These are phyloP conservation scores for Cervus canadensis DNA, from an alignment of 2,113 vertebrate genomes.

Conservation along the genomic window DNA sequence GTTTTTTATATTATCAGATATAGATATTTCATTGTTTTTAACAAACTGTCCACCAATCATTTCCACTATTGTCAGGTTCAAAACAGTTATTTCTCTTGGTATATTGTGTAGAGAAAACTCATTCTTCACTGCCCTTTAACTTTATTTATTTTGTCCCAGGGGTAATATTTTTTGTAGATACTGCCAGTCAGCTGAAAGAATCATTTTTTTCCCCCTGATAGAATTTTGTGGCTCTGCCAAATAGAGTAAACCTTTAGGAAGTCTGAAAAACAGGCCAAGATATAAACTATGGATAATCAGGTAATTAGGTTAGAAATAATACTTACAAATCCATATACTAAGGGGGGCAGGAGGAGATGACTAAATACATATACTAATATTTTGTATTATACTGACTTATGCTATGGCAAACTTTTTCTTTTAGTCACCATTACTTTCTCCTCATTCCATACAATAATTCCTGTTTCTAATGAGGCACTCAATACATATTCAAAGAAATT, in stretches of 20 bases:
- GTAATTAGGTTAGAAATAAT: not conserved
- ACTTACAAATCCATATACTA: not conserved
- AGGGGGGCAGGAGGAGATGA: not conserved
- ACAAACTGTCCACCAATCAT: not conserved
- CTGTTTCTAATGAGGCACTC: not conserved
- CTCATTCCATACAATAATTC: not conserved
- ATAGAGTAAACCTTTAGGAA: not conserved
- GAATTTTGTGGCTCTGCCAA: not conserved
- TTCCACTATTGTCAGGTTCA: not conserved
- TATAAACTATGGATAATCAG: not conserved
- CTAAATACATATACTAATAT: not conserved
- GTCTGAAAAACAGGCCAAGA: not conserved
- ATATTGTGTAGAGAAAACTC: not conserved
- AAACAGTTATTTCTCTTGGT: not conserved
- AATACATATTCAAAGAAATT: not conserved
- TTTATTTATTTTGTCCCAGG: slow-evolving; percentile 1
- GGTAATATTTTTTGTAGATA: slow-evolving; percentile 23
- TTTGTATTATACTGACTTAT: not conserved
- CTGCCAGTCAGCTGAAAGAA: slow-evolving; percentile 2
- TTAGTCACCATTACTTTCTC: not conserved
- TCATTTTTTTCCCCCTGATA: not conserved
- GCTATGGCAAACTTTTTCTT: not conserved
- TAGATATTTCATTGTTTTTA: not conserved
- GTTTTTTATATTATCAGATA: not conserved
- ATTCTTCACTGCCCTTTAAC: not conserved